Conservation (phyloP, 35 echinoderm and acorn worm species). For the Patiria miniata region DNA sequence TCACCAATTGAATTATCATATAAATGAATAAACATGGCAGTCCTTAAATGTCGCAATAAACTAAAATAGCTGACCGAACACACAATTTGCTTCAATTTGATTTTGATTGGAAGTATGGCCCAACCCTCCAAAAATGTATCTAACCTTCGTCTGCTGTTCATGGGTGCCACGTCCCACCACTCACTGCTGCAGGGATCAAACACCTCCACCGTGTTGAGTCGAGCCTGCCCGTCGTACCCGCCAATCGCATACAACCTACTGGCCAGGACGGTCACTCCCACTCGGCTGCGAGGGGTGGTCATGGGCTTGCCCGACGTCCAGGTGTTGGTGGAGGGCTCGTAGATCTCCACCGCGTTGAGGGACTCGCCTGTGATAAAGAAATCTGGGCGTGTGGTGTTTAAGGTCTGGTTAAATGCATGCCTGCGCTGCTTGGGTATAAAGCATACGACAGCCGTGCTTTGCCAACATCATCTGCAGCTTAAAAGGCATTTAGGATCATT, state of each 20-base stretch:
- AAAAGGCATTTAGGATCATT: too few relatives aligned
- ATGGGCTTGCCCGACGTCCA: slow-evolving; percentile 88
- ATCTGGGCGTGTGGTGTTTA: slow-evolving; percentile 6
- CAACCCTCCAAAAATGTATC: neutral
- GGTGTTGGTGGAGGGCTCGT: slow-evolving; percentile 68
- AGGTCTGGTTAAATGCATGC: too few relatives aligned
- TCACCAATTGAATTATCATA: too few relatives aligned
- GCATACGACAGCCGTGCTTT: too few relatives aligned
- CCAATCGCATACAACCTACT: slow-evolving; percentile 89
- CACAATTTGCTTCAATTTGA: too few relatives aligned
- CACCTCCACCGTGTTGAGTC: slow-evolving; percentile 95
- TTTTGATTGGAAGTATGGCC: too few relatives aligned
- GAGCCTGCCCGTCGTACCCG: slow-evolving; percentile 88
- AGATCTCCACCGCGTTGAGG: slow-evolving; percentile 84
- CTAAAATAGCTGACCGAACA: too few relatives aligned
- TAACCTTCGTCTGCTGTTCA: slow-evolving; percentile 97
- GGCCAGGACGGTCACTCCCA: slow-evolving; percentile 87
- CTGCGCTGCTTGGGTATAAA: too few relatives aligned
- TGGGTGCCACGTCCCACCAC: slow-evolving; percentile 98
- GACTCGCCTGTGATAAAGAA: slow-evolving; percentile 83
- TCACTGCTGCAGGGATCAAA: slow-evolving; percentile 88
- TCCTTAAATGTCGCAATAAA: too few relatives aligned
- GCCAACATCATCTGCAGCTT: too few relatives aligned
- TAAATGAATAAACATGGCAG: too few relatives aligned
- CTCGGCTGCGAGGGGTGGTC: slow-evolving; percentile 93